phyloP scores from a whole-genome alignment of 53 echinoderm and acorn worm genomes.

The Antedon mediterranea region DNA sequence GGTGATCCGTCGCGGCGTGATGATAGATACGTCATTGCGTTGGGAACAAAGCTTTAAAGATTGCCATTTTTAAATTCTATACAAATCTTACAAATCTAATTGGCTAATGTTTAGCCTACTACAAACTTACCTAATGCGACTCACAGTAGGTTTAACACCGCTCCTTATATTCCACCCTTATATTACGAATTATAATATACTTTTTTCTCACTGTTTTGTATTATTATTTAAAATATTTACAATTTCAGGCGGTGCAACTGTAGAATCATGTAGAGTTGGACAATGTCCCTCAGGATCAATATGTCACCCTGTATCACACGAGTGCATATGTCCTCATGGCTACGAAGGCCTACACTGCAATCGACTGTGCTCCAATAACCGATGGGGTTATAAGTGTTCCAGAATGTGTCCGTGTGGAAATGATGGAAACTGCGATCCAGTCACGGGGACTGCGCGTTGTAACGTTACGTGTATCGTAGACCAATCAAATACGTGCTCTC shows the following conservation, averaged over 20 bases:
- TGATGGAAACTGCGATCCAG: not conserved
- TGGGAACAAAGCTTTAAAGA: no score
- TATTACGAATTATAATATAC: no score
- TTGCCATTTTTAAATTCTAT: no score
- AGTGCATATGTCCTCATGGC: slow-evolving; percentile 37
- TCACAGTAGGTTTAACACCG: no score
- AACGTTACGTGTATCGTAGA: not conserved
- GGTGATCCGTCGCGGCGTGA: no score
- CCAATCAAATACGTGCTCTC: not conserved
- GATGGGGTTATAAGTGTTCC: not conserved
- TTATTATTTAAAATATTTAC: no score
- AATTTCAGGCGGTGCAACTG: slow-evolving; percentile 4
- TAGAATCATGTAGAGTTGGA: not conserved
- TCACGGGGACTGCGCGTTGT: not conserved
- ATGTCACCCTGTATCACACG: slow-evolving; percentile 12
- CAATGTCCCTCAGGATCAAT: not conserved
- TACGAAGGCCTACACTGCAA: slow-evolving; percentile 20
- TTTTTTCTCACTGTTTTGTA: no score
- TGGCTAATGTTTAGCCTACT: no score
- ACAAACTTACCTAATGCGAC: no score
- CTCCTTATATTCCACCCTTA: no score
- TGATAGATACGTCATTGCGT: no score
- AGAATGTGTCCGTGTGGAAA: not conserved
- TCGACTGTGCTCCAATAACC: not conserved
- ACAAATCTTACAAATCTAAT: no score